Percentiles rank a stretch among this genome's conserved stretches.
These are phyloP conservation scores for Nephrotoma flavescens DNA, from an alignment of 2,888 invertebrate species.

Conservation along the genomic window DNA sequence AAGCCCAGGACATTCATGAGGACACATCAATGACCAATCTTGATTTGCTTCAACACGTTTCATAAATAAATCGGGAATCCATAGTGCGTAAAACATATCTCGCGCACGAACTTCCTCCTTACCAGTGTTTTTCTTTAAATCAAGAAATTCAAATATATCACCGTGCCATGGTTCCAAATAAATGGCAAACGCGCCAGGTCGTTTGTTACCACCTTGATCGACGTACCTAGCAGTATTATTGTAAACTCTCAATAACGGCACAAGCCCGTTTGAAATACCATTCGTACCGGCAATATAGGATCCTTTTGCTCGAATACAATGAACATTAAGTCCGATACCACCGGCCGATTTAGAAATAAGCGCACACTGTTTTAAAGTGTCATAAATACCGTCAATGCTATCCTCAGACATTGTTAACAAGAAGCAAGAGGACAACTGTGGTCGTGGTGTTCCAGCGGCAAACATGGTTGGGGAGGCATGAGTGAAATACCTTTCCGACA, in stretches of 20 bases:
- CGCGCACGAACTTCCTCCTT: constrained; percentile 89
- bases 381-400: constrained; percentile 89
- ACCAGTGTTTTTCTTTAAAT: constrained; percentile 89
- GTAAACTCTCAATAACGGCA: constrained; percentile 90
- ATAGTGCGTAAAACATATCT: constrained; percentile 91
- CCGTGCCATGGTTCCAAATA: constrained; percentile 99
- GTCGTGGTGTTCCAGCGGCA: constrained; percentile 79
- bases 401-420: constrained; percentile 88
- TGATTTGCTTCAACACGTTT: constrained; percentile 71
- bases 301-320: constrained; percentile 86
- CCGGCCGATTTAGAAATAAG: constrained; percentile 94
- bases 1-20: constrained; percentile 80
- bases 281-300: constrained; percentile 88
- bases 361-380: constrained; percentile 83
- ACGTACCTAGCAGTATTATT: constrained; percentile 95
- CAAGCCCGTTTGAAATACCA: constrained; percentile 86
- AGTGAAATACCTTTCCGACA: constrained; percentile 93
- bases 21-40: constrained; percentile 95
- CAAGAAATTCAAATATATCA: constrained; percentile 89
- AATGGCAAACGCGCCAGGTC: constrained; percentile 95
- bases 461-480: constrained; percentile 97
- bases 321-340: constrained; percentile 92
- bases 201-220: constrained; percentile 94
- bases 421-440: constrained; percentile 93
- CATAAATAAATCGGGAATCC: constrained; percentile 99